Base-by-base conservation (phyloP, 2,113 vertebrate genomes). In the Cervus canadensis region DNA sequence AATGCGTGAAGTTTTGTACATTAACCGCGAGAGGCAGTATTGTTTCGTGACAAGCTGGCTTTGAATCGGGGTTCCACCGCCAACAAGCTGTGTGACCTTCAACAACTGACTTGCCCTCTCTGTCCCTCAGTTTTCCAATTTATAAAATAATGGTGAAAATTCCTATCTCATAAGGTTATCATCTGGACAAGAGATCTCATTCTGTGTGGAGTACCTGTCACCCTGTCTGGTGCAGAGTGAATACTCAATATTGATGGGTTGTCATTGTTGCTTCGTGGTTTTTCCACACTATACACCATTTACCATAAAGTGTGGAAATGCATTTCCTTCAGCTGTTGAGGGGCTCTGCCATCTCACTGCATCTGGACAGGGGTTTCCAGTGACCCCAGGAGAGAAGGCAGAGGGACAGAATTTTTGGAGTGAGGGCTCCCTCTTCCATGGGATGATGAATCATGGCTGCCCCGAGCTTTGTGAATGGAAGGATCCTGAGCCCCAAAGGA, bases 291-390 rank as follows among this genome's bases (percentile, higher is more conserved):
- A 23, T 33, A 21, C 6, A 15, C 19, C 62, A 8, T 60, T 62
- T n/a, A 57, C 23, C 60, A 25, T 45, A 28, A 79, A 76, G 25
- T 0, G 14, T 60, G 25, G 7, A 9, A 19, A 17, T 13, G 1
- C 0, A 5, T 43, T 45, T 74, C 45, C 59, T 19, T 79, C 36
- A 1, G 33, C 1, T 0, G 6, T 17, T 25, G 57, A 43, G 21
- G 36, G 4, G 52, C 2, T 95, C 43, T 26, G 6, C n/a, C 6
- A 6, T 12, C 56, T 56, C 48, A 12, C 9, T 0, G 6, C 15
- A 2, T 67, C n/a, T 60, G 54, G 59, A 33, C 60, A 54, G 28
- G 19, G 43, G 59, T 50, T 36, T 62, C 40, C 28, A 1, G 0
- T 25, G 40, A 40, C 15, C 45, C 50, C 48, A 9, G 7, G 50